phyloP scores from a whole-genome alignment of 2,113 vertebrate species.

The Ciconia boyciana region DNA sequence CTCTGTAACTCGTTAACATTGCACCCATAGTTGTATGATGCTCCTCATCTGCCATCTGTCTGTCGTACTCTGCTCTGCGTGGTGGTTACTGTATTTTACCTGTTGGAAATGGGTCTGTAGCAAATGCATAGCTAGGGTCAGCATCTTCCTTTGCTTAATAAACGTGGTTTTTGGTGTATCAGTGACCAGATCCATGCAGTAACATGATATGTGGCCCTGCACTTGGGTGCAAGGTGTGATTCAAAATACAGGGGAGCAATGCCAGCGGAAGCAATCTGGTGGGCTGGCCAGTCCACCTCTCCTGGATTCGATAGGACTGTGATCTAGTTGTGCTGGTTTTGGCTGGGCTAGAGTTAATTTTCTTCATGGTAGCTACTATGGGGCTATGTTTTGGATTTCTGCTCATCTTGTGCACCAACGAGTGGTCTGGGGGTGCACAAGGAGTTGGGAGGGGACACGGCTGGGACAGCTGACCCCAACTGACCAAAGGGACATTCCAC shows the following conservation, averaged over 20 bases:
- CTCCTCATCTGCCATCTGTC: neutral
- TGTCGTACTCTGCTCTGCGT: accelerated
- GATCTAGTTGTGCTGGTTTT: too few species aligned
- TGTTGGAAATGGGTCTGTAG: neutral
- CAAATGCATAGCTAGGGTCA: neutral
- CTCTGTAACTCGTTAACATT: too few species aligned
- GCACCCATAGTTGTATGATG: accelerated
- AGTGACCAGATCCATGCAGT: neutral
- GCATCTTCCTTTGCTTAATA: too few species aligned
- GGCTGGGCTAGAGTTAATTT: too few species aligned
- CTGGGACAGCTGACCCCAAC: neutral
- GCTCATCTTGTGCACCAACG: too few species aligned
- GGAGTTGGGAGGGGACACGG: neutral
- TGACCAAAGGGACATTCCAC: neutral
- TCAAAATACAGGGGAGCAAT: neutral
- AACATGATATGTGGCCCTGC: neutral
- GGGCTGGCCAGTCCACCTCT: neutral
- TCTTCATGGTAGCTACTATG: too few species aligned
- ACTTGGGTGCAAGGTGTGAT: neutral
- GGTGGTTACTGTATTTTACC: accelerated
- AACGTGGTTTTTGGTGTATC: neutral
- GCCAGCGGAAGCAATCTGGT: neutral
- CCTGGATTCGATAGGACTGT: accelerated
- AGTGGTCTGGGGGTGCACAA: too few species aligned
- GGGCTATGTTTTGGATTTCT: too few species aligned